A percentile compares a stretch with the other conserved stretches of the same genome.
phyloP scores from a whole-genome alignment of 2,797 vertebrate genomes.

The Gymnodraco acuticeps region DNA sequence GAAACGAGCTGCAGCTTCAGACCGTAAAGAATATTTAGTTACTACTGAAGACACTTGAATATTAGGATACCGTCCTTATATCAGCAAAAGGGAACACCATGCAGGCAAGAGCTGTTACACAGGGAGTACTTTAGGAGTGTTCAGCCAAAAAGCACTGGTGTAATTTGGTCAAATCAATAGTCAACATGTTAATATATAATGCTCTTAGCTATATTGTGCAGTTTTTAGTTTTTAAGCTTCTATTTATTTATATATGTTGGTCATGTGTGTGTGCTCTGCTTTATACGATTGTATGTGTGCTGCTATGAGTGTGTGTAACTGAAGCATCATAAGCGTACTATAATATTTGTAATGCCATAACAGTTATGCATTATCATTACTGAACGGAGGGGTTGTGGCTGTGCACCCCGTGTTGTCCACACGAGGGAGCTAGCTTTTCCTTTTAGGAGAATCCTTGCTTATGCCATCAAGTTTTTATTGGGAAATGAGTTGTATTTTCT shows the following conservation, averaged over 20 bases:
- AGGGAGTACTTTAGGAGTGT: slow-evolving; percentile 2
- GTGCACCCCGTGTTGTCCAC: slow-evolving; percentile 55
- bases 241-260: slow-evolving; percentile 42
- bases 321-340: slow-evolving; percentile 20
- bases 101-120: slow-evolving; percentile 19
- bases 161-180: slow-evolving; percentile 41
- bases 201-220: slow-evolving; percentile 49
- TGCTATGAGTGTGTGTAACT: slow-evolving; percentile 27
- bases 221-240: slow-evolving; percentile 27
- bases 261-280: slow-evolving; percentile 48
- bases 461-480: slow-evolving; percentile 35
- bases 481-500: slow-evolving; percentile 53
- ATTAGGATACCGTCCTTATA: slow-evolving; percentile 10
- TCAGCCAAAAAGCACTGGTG: slow-evolving; percentile 15
- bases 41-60: slow-evolving; percentile 1
- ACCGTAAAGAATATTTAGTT: background rate
- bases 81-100: slow-evolving; percentile 2
- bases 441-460: slow-evolving; percentile 29
- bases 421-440: slow-evolving; percentile 68
- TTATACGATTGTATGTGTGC: slow-evolving; percentile 23
- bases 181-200: slow-evolving; percentile 32
- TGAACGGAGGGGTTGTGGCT: background rate
- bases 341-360: slow-evolving; percentile 39
- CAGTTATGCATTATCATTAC: background rate
- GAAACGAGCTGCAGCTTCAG: no score